phyloP scores from a whole-genome alignment of 1,140 invertebrate genomes.

The Ganaspis sp. region DNA sequence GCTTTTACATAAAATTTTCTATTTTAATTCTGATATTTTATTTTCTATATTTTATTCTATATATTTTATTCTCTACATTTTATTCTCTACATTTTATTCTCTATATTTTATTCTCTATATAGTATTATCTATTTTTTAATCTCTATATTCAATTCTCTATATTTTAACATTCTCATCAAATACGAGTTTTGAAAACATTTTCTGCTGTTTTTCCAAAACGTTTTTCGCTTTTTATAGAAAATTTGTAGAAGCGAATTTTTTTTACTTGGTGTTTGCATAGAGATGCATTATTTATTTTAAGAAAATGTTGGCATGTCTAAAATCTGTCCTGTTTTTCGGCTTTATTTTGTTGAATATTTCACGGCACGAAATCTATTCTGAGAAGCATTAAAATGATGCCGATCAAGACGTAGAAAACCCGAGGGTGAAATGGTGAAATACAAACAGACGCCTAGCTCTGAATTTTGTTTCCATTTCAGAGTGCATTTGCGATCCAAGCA shows the following conservation, averaged over 20 bases:
- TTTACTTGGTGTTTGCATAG: not conserved
- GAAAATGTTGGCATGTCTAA: not conserved
- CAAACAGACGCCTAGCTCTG: constrained; percentile 2
- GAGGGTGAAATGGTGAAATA: constrained; percentile 25
- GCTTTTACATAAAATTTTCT: no score
- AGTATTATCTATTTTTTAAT: no score
- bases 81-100: no score
- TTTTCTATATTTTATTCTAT: no score
- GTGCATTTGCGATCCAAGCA: constrained; percentile 14
- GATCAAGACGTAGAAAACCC: constrained; percentile 13
- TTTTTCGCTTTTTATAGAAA: no score
- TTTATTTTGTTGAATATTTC: constrained; percentile 25
- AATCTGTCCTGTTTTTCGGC: not conserved
- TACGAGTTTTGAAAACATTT: no score
- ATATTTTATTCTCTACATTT: no score
- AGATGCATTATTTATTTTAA: constrained; percentile 1
- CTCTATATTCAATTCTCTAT: no score
- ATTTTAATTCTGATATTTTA: no score
- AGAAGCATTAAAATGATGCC: constrained; percentile 6
- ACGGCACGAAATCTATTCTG: constrained; percentile 14
- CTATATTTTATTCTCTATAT: no score
- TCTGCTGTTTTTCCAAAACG: no score
- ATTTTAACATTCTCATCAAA: no score
- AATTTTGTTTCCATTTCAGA: constrained; percentile 30
- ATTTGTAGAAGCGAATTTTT: not conserved